Evolutionary conservation across 2,888 invertebrate genomes (phyloP).

Genomic region (Cerceris ruficornis): DNA sequence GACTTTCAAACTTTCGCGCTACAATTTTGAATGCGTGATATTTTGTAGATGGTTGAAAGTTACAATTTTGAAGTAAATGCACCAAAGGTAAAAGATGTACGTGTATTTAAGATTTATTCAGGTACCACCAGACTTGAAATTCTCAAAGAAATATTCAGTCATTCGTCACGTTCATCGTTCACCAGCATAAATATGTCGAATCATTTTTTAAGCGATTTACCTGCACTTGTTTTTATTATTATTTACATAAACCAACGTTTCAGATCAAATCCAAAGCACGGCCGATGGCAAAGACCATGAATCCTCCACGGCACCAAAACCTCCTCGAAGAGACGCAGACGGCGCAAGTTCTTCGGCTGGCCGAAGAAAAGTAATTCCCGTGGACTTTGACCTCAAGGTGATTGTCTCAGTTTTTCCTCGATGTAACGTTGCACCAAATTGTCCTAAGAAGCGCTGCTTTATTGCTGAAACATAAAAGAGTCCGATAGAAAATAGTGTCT

Average conservation of each 20-base stretch:
- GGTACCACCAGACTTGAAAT: slow-evolving; percentile 38
- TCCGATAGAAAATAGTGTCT: no score
- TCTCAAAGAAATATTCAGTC: slow-evolving; percentile 6
- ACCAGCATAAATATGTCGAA: slow-evolving; percentile 29
- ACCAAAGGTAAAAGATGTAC: not conserved
- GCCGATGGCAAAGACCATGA: slow-evolving; percentile 45
- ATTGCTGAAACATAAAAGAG: no score
- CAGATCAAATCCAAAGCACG: slow-evolving; percentile 63
- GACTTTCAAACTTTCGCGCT: no score
- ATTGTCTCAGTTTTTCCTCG: not conserved
- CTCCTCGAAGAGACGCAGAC: slow-evolving; percentile 63
- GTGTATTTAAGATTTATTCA: slow-evolving; percentile 47
- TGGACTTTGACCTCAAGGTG: slow-evolving; percentile 78
- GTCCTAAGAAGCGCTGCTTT: no score
- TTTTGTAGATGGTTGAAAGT: no score
- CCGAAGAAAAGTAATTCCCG: slow-evolving; percentile 75
- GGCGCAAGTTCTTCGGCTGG: slow-evolving; percentile 25
- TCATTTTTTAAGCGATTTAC: slow-evolving; percentile 1
- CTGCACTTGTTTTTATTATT: not conserved
- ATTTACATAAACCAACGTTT: slow-evolving; percentile 27
- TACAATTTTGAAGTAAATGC: not conserved
- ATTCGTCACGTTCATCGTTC: slow-evolving; percentile 39
- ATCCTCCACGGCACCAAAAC: slow-evolving; percentile 56
- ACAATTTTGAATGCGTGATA: no score
- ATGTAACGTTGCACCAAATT: no score